Evolutionary conservation across 2,797 vertebrate genomes (phyloP).

Genomic region (Hypotaenidia philippensis): DNA sequence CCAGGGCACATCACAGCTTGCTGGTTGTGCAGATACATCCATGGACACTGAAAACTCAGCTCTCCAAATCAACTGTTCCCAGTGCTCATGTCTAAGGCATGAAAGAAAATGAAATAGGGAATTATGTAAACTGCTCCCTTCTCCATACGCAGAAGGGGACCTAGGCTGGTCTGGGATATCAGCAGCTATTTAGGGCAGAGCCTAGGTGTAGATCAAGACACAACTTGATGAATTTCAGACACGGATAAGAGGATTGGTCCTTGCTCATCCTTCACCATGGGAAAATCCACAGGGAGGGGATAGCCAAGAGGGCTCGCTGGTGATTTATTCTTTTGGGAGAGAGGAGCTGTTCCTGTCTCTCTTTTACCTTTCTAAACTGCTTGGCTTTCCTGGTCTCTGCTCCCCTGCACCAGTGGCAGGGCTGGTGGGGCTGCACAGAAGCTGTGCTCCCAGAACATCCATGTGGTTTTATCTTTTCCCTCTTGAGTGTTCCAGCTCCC

Average conservation of each 20-base stretch:
- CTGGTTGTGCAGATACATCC: neutral
- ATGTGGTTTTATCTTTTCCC: neutral
- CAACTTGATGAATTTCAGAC: neutral
- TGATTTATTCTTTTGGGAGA: neutral
- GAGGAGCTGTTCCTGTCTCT: neutral
- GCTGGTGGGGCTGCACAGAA: neutral
- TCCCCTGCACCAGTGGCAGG: rapidly evolving
- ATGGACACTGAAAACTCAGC: neutral
- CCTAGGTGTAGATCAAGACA: neutral
- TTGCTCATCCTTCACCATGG: neutral
- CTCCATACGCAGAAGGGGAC: neutral
- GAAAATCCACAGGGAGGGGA: neutral
- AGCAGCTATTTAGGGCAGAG: neutral
- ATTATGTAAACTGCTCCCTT: neutral
- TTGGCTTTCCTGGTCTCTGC: neutral
- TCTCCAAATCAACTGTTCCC: neutral
- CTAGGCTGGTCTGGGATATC: neutral
- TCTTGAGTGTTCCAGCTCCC: neutral
- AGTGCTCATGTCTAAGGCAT: neutral
- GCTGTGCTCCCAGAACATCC: neutral
- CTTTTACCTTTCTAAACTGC: neutral
- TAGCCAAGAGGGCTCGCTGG: neutral
- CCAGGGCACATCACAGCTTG: neutral
- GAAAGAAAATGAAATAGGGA: neutral
- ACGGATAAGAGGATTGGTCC: neutral